Conservation (phyloP, 1,140 invertebrate species). For the Holcopasites calliopsidis region DNA sequence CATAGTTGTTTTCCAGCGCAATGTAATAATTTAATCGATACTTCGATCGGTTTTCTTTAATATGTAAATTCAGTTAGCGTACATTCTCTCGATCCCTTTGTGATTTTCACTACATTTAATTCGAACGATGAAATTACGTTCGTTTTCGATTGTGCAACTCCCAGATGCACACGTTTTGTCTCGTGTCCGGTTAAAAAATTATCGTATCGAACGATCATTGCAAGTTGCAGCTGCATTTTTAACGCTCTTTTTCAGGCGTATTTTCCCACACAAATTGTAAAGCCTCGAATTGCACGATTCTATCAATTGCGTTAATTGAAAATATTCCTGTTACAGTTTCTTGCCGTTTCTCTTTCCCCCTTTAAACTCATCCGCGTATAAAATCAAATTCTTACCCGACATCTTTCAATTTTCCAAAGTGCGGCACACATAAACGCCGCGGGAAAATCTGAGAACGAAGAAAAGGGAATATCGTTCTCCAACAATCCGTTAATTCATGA, state of each 20-base stretch:
- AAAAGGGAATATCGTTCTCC: neutral
- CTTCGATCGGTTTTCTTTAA: conserved; percentile 1
- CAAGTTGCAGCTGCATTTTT: no score
- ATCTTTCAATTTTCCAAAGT: neutral
- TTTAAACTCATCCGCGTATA: no score
- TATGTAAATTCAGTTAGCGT: neutral
- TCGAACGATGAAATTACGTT: neutral
- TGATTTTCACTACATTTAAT: neutral
- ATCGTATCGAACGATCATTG: no score
- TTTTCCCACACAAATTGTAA: no score
- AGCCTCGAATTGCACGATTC: no score
- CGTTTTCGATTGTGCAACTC: neutral
- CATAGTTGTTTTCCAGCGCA: neutral
- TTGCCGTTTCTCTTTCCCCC: no score
- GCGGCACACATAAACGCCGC: neutral
- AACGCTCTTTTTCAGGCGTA: no score
- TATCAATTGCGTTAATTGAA: no score
- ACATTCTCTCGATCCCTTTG: conserved; percentile 1
- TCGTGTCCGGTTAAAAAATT: neutral
- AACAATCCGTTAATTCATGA: conserved; percentile 3
- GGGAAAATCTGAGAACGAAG: no score
- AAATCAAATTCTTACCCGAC: neutral
- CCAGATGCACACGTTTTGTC: neutral
- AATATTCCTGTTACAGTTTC: neutral
- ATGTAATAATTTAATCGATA: neutral